Evolutionary conservation across 2,113 vertebrate species (phyloP).

Genomic region (Calyptomena viridis): DNA sequence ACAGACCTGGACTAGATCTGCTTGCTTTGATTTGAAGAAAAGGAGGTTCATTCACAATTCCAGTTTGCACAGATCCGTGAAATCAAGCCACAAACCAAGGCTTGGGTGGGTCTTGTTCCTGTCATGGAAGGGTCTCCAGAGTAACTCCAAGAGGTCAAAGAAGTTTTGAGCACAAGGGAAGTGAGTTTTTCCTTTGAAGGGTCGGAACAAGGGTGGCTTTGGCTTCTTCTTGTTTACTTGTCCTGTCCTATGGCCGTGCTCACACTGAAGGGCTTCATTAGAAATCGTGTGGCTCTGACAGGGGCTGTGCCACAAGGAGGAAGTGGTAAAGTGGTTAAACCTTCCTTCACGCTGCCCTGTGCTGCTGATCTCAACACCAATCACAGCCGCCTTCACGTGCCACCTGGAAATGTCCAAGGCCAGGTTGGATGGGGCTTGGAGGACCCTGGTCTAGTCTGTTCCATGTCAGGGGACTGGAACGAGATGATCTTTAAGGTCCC

Average conservation of each 20-base stretch:
- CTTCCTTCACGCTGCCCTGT: rapidly evolving
- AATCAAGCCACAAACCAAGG: neutral
- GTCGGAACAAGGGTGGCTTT: neutral
- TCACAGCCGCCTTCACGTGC: neutral
- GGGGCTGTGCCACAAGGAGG: rapidly evolving
- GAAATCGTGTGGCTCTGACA: neutral
- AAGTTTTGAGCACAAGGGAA: neutral
- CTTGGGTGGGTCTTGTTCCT: neutral
- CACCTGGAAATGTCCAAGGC: neutral
- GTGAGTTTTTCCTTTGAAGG: neutral
- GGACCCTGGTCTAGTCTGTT: neutral
- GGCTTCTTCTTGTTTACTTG: neutral
- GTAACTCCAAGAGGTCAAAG: neutral
- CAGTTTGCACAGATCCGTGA: neutral
- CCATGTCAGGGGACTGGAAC: neutral
- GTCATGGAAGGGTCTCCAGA: neutral
- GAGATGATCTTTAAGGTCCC: neutral
- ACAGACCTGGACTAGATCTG: neutral
- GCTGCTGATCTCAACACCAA: neutral
- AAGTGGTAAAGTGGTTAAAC: neutral
- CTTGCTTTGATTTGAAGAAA: neutral
- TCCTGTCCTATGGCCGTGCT: neutral
- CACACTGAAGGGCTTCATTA: neutral
- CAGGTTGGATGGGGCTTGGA: neutral
- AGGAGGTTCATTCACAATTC: neutral